phyloP scores from a whole-genome alignment of 1,140 invertebrate species.

The Drosophila grimshawi region DNA sequence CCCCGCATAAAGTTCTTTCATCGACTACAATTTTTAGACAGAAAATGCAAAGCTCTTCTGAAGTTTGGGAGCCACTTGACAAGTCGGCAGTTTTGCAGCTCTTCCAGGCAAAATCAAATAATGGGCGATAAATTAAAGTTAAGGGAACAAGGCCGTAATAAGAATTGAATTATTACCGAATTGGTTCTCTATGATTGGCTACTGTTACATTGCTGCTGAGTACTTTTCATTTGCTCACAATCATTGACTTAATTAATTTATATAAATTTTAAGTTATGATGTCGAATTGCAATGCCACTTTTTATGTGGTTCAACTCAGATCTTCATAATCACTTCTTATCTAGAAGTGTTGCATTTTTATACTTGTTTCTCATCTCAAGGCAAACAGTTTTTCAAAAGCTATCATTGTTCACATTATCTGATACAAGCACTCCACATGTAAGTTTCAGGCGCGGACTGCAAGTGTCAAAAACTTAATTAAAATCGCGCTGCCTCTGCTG shows the following conservation, averaged over 20 bases:
- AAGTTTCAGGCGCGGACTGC: constrained; percentile 46
- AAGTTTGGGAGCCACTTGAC: constrained; percentile 17
- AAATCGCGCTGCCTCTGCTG: constrained; percentile 67
- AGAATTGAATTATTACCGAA: too few species aligned
- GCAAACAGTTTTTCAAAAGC: background rate
- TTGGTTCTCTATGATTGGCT: too few species aligned
- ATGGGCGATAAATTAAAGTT: constrained; percentile 7
- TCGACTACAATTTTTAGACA: constrained; percentile 43
- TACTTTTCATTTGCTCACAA: too few species aligned
- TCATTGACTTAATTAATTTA: too few species aligned
- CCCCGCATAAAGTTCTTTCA: constrained; percentile 35
- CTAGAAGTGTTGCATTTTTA: too few species aligned
- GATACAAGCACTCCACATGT: background rate
- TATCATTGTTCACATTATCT: constrained; percentile 22
- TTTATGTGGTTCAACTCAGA: too few species aligned
- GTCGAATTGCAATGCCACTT: too few species aligned
- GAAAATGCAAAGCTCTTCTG: constrained; percentile 11
- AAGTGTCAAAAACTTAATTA: constrained; percentile 83
- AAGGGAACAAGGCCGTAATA: too few species aligned
- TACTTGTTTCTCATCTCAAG: background rate
- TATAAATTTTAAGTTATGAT: too few species aligned
- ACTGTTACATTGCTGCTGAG: too few species aligned
- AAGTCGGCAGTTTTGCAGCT: background rate
- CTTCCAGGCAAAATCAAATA: background rate
- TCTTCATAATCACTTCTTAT: too few species aligned